phyloP scores from a whole-genome alignment of 2,888 invertebrate species.

The Drosophila acutilabella region DNA sequence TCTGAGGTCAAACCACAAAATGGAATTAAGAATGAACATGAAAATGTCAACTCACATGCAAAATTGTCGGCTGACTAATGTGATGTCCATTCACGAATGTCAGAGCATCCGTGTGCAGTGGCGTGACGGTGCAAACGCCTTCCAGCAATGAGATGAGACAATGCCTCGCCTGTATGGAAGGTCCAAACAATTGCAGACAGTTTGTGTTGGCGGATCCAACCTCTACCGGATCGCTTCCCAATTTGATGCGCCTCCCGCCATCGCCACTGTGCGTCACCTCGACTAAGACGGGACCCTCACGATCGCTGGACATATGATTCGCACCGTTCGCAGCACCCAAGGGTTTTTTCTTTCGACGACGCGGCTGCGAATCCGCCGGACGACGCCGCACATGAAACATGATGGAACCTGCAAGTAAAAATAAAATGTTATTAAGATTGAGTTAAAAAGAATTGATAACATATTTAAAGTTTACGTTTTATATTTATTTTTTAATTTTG shows the following conservation, averaged over 20 bases:
- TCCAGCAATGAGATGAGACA: constrained; percentile 97
- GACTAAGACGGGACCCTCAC: constrained; percentile 89
- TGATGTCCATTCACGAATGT: constrained; percentile 97
- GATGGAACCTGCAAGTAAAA: constrained; percentile 90
- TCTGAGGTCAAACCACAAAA: constrained; percentile 10
- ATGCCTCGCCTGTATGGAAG: constrained; percentile 96
- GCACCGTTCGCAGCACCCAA: constrained; percentile 86
- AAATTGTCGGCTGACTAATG: constrained; percentile 95
- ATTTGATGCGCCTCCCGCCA: constrained; percentile 87
- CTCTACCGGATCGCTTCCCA: constrained; percentile 89
- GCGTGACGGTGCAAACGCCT: constrained; percentile 96
- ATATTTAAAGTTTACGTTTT: constrained; percentile 34
- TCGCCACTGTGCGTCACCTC: constrained; percentile 87
- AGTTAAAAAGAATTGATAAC: background rate
- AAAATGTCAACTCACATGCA: constrained; percentile 88
- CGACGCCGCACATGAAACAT: constrained; percentile 98
- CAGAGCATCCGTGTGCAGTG: constrained; percentile 96
- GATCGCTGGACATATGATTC: constrained; percentile 87
- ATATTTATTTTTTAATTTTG: constrained; percentile 17
- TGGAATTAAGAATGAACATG: background rate
- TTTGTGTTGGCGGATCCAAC: constrained; percentile 92
- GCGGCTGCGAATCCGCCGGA: constrained; percentile 95
- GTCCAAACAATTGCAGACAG: constrained; percentile 92
- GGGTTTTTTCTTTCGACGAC: constrained; percentile 94
- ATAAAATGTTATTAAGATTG: background rate